Conservation (phyloP, 2,888 invertebrate species). For the Euphydryas editha region DNA sequence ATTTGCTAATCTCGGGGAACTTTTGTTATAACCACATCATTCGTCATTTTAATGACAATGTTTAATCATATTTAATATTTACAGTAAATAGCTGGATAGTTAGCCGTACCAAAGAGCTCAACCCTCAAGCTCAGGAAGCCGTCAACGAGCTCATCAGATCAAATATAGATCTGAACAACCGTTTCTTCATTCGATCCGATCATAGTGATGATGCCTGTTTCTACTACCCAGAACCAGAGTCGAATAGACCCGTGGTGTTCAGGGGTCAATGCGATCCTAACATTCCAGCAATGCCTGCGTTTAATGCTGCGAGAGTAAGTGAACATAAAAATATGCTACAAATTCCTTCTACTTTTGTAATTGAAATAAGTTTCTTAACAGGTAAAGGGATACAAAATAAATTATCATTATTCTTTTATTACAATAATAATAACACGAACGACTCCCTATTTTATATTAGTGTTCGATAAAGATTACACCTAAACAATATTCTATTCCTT, state of each 20-base stretch:
- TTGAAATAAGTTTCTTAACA: background rate
- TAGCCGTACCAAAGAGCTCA: constrained; percentile 56
- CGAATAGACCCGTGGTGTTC: constrained; percentile 49
- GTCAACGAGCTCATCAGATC: constrained; percentile 52
- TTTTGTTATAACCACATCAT: no score
- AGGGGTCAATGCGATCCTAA: constrained; percentile 45
- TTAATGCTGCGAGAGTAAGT: constrained; percentile 51
- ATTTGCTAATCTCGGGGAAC: no score
- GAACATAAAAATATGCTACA: background rate
- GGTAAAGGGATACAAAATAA: background rate
- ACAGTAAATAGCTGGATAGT: constrained; percentile 74
- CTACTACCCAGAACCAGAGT: constrained; percentile 61
- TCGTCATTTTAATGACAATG: background rate
- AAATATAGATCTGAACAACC: constrained; percentile 53
- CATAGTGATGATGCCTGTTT: constrained; percentile 64
- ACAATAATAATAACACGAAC: no score
- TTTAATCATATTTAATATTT: constrained; percentile 25
- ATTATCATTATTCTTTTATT: no score
- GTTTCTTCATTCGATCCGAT: constrained; percentile 52
- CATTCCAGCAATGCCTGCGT: constrained; percentile 38
- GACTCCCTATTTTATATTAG: no score
- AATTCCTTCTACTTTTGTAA: background rate
- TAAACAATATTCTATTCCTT: no score
- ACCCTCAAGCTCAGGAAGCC: constrained; percentile 42
- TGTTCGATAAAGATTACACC: no score